Evolutionary conservation across 2,113 vertebrate species (phyloP).

Genomic region (Mustela nigripes): DNA sequence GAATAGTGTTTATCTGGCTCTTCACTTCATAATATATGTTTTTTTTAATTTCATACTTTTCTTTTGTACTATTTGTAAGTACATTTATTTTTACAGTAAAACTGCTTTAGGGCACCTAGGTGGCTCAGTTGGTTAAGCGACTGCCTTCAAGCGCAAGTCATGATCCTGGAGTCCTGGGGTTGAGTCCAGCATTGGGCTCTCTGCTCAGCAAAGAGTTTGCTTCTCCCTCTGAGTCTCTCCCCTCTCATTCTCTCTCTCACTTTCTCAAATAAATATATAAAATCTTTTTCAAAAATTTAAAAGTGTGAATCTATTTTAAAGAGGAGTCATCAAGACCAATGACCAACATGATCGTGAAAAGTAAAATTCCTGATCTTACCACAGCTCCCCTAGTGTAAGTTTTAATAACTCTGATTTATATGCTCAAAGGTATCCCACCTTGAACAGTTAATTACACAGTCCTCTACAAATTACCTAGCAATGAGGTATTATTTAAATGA

Average conservation of each 20-base stretch:
- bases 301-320: background rate
- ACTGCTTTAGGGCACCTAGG: background rate
- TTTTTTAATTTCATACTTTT: background rate
- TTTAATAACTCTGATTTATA: background rate
- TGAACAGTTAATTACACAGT: background rate
- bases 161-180: no score
- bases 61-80: background rate
- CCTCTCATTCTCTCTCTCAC: no score
- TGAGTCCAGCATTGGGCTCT: no score
- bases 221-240: no score
- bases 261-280: no score
- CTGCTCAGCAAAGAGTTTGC: no score
- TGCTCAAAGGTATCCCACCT: background rate
- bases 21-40: background rate
- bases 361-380: background rate
- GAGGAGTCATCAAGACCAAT: background rate
- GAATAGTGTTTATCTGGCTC: background rate
- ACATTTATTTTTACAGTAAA: background rate
- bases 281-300: background rate
- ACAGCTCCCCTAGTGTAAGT: background rate
- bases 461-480: background rate
- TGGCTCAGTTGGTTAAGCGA: no score
- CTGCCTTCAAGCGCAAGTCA: no score
- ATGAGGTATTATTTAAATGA: background rate
- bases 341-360: background rate